Percentiles rank a stretch among this genome's conserved stretches.
These are phyloP conservation scores for Drosophila kuntzei DNA, from an alignment of 2,888 invertebrate genomes.

Conservation along the genomic window DNA sequence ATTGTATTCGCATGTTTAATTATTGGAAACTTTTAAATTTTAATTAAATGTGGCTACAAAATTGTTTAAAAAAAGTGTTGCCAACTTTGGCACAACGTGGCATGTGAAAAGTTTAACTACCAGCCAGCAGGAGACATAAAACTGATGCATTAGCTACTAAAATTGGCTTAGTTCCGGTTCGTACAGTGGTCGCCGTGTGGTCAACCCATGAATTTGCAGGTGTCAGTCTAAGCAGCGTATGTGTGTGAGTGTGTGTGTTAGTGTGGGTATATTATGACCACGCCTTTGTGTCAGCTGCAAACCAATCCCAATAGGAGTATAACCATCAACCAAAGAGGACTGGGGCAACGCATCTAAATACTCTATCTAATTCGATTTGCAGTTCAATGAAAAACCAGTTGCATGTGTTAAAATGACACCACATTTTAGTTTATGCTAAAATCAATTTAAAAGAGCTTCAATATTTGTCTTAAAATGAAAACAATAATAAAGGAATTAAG, in stretches of 20 bases:
- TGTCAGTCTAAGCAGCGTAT: conserved; percentile 10
- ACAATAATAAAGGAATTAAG: too few relatives aligned
- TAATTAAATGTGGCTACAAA: not conserved
- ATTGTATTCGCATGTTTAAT: conserved; percentile 1
- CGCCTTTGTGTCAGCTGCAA: conserved; percentile 26
- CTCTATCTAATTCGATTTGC: not conserved
- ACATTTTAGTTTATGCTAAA: not conserved
- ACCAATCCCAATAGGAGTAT: conserved; percentile 13
- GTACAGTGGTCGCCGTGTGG: conserved; percentile 16
- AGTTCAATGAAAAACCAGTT: not conserved
- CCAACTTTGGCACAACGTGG: not conserved
- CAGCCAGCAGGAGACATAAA: not conserved
- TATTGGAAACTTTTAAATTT: not conserved
- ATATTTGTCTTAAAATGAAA: not conserved
- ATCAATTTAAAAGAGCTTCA: not conserved
- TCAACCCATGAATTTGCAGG: conserved; percentile 17
- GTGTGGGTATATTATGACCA: conserved; percentile 25
- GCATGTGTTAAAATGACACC: not conserved
- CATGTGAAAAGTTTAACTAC: conserved; percentile 3
- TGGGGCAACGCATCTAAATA: conserved; percentile 1
- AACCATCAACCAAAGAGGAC: conserved; percentile 1
- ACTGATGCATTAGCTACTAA: not conserved
- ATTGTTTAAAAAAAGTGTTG: not conserved
- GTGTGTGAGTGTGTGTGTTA: conserved; percentile 26
- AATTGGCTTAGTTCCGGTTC: conserved; percentile 4